These are phyloP conservation scores for Anguilla obscura DNA, from an alignment of 2,797 vertebrate genomes.

Conservation along the genomic window DNA sequence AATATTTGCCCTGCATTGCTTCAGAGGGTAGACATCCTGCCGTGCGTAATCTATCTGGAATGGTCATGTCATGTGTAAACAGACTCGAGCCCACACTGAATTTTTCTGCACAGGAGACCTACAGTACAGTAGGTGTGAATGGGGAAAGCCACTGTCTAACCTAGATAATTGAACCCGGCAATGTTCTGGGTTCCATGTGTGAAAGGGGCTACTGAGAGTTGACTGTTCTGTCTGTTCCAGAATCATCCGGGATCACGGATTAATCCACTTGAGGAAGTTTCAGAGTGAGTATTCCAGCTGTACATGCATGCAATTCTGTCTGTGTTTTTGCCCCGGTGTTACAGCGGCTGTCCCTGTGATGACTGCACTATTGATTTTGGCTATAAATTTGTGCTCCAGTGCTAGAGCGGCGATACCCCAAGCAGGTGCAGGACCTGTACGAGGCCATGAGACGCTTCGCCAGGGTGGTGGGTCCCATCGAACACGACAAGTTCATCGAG, in stretches of 20 bases:
- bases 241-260: constrained; percentile 95
- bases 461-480: constrained; percentile 85
- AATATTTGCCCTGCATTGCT: too few relatives aligned
- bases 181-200: not conserved
- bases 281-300: constrained; percentile 83
- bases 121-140: too few relatives aligned
- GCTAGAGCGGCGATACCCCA: constrained; percentile 93
- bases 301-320: not conserved
- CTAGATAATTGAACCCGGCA: not conserved
- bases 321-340: constrained; percentile 25
- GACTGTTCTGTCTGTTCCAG: constrained; percentile 64
- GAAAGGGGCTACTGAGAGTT: not conserved
- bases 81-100: too few relatives aligned
- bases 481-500: constrained; percentile 98
- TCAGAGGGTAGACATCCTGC: too few relatives aligned
- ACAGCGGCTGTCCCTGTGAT: not conserved
- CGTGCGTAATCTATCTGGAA: too few relatives aligned
- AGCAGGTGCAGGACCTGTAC: constrained; percentile 92
- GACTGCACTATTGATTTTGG: not conserved
- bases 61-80: too few relatives aligned
- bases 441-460: constrained; percentile 93
- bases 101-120: too few relatives aligned
- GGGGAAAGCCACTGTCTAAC: too few relatives aligned
- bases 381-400: constrained; percentile 62
- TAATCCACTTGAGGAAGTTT: constrained; percentile 97